Conservation (phyloP, 2,888 invertebrate genomes). For the Nomada fabriciana region DNA sequence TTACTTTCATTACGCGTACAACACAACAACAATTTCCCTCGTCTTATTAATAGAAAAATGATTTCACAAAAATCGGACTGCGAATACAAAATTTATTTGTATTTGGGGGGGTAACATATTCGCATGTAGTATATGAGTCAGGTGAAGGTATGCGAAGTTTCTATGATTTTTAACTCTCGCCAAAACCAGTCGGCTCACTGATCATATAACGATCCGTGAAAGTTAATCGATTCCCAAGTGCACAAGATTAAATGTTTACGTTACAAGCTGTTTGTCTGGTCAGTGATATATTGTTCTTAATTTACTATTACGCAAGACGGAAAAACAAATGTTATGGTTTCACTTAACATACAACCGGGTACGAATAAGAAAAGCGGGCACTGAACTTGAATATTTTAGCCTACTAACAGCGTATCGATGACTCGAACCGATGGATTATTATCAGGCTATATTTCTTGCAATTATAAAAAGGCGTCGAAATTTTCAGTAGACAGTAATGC, state of each 20-base stretch:
- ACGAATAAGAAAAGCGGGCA: neutral
- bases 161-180: neutral
- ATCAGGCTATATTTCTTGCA: constrained; percentile 4
- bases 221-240: constrained; percentile 8
- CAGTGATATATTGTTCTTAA: neutral
- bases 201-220: constrained; percentile 11
- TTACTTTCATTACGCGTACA: too few species aligned
- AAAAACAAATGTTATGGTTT: neutral
- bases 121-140: too few species aligned
- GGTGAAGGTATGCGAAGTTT: neutral
- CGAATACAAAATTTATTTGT: too few species aligned
- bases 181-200: neutral
- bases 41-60: too few species aligned
- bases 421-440: too few species aligned
- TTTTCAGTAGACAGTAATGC: neutral
- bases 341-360: neutral
- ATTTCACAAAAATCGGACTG: too few species aligned
- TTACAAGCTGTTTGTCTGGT: neutral
- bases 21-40: too few species aligned
- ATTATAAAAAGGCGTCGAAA: neutral
- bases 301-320: neutral
- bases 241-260: neutral
- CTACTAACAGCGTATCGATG: neutral
- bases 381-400: constrained; percentile 31
- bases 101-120: too few species aligned